Percentiles rank a stretch among this genome's conserved stretches.
Evolutionary conservation across 2,113 vertebrate genomes (phyloP).

Genomic region (Mustelus asterias): DNA sequence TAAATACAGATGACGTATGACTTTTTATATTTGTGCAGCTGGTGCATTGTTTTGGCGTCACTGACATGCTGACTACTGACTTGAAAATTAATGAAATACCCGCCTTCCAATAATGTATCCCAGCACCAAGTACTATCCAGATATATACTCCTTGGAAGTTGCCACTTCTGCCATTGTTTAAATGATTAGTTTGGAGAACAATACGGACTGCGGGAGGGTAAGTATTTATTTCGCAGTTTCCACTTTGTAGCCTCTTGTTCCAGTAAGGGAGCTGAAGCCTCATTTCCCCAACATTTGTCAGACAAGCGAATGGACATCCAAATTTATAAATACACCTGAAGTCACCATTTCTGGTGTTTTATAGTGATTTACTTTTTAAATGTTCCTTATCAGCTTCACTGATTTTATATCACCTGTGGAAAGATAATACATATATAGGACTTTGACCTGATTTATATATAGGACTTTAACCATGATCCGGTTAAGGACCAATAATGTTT

Average conservation of each 20-base stretch:
- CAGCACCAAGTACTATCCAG: background rate
- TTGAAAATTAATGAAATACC: background rate
- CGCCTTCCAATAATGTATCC: background rate
- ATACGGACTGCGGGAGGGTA: background rate
- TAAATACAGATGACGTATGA: background rate
- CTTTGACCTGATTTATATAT: background rate
- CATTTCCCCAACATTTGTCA: background rate
- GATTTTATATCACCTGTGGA: background rate
- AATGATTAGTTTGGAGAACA: background rate
- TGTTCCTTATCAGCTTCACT: background rate
- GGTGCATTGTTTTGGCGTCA: background rate
- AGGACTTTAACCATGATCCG: no score
- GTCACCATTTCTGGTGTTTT: background rate
- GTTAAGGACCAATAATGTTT: no score
- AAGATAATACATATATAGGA: background rate
- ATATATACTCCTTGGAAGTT: background rate
- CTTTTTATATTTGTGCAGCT: background rate
- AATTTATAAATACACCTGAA: background rate
- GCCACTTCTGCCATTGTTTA: background rate
- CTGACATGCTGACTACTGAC: background rate
- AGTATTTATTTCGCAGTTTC: background rate
- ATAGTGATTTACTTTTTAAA: background rate
- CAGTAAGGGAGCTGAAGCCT: background rate
- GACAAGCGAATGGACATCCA: background rate
- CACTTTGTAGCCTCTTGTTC: background rate